Percentiles rank a stretch among this genome's conserved stretches.
phyloP scores from a whole-genome alignment of 2,113 vertebrate genomes.

The Talpa occidentalis region DNA sequence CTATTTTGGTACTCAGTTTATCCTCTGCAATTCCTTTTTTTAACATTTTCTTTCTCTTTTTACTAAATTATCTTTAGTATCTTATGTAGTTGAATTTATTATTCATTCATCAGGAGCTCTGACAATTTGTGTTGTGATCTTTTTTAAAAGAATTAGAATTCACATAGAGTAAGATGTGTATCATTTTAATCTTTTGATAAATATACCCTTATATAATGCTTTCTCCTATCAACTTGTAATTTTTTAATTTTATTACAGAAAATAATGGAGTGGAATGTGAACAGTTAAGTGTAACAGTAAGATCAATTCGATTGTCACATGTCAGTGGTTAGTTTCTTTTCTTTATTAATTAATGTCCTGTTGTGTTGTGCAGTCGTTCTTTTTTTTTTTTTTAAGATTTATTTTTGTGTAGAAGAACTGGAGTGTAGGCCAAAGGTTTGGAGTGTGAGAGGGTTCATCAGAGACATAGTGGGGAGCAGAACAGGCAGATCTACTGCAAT shows the following conservation, averaged over 20 bases:
- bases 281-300: neutral
- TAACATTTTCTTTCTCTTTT: neutral
- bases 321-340: neutral
- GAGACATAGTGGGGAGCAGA: too few relatives aligned
- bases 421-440: too few relatives aligned
- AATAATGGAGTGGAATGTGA: neutral
- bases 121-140: neutral
- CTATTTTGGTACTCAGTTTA: neutral
- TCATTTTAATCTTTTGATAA: neutral
- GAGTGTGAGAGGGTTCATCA: too few relatives aligned
- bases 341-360: neutral
- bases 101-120: neutral
- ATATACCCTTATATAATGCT: neutral
- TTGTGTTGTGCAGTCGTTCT: neutral
- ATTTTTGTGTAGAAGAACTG: too few relatives aligned
- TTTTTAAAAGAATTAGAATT: neutral
- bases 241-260: neutral
- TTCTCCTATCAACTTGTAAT: neutral
- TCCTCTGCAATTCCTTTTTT: neutral
- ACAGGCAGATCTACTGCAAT: too few relatives aligned
- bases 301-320: neutral
- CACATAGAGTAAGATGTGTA: neutral
- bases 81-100: neutral
- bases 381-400: too few relatives aligned
- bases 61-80: neutral